phyloP scores from a whole-genome alignment of 1,140 invertebrate genomes.

The Calliopsis andreniformis region DNA sequence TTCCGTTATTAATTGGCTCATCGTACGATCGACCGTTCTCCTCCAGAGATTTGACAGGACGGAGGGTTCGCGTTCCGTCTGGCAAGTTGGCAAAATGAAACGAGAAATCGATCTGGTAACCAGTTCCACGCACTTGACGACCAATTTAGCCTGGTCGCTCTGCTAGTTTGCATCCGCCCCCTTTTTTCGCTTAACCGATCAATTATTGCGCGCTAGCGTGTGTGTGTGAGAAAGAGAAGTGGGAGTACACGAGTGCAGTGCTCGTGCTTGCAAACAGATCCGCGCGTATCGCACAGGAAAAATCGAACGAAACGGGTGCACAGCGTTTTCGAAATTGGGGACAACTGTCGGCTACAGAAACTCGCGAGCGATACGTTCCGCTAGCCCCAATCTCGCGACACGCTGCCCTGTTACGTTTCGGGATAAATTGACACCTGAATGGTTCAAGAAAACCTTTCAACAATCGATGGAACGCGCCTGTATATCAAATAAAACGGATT shows the following conservation, averaged over 20 bases:
- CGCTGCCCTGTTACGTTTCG: not conserved
- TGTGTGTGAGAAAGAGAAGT: no score
- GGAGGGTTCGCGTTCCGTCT: not conserved
- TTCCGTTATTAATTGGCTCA: slow-evolving; percentile 27
- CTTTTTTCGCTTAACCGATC: slow-evolving; percentile 6
- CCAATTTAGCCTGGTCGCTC: slow-evolving; percentile 23
- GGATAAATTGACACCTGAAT: not conserved
- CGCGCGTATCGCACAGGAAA: not conserved
- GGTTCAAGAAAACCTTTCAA: not conserved
- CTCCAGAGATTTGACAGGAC: not conserved
- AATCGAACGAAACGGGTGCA: slow-evolving; percentile 7
- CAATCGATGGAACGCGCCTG: no score
- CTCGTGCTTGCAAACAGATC: not conserved
- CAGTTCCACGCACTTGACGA: slow-evolving; percentile 7
- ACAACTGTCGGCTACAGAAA: not conserved
- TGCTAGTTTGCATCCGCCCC: not conserved
- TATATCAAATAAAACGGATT: no score
- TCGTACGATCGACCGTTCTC: not conserved
- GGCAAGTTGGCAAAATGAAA: not conserved
- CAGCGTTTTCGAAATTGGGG: not conserved
- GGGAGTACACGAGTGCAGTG: no score
- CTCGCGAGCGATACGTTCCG: not conserved
- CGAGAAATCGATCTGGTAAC: not conserved
- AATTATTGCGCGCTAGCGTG: slow-evolving; percentile 15
- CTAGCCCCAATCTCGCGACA: no score